Evolutionary conservation across 2,113 vertebrate species (phyloP), one percentile per base, ranked within the genome.

Genomic region (Bujurquina vittata): DNA sequence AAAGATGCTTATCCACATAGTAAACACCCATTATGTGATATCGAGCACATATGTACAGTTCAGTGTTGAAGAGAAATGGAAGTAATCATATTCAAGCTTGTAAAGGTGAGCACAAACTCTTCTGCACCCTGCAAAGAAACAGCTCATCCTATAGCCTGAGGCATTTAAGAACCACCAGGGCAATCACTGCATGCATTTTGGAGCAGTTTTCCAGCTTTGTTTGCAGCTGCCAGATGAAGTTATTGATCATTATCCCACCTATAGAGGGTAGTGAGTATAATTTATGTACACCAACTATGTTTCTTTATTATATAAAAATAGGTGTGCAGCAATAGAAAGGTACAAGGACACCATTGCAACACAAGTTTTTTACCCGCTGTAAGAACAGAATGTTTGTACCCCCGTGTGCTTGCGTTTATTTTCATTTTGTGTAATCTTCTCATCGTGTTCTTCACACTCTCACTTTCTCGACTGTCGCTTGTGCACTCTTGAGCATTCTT

Each of bases 221-320:
- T 72, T 33, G 33, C 18, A 72, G 43, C 26, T 2, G 0, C 17
- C 67, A 72, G 10, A 54, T 72, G 26, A 72, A 31, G 46, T 54
- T 72, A 79, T 65, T 81, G 63, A 74, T 83, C 57, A 29, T 55
- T 23, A 1, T 59, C 43, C 6, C 4, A 3, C 12, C 37, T 76
- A 58, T 76, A 43, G 1, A 63, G 60, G 3, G 20, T n/a, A 57
- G 23, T 46, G 17, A 31, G 12, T 23, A 43, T 31, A 22, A 56
- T 57, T 67, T 58, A 49, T 20, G 60, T 22, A 5, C 35, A 22
- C 0, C 22, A 37, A 33, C 52, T 63, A 35, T 54, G 59, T 31
- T 12, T 55, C n/a, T 82, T 61, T 37, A 31, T 76, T 37, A 29
- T 63, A 65, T 22, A 60, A 15, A 75, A 81, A 82, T 75, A 22